Conservation (phyloP, 1,140 invertebrate genomes). For the Hyles vespertilio region DNA sequence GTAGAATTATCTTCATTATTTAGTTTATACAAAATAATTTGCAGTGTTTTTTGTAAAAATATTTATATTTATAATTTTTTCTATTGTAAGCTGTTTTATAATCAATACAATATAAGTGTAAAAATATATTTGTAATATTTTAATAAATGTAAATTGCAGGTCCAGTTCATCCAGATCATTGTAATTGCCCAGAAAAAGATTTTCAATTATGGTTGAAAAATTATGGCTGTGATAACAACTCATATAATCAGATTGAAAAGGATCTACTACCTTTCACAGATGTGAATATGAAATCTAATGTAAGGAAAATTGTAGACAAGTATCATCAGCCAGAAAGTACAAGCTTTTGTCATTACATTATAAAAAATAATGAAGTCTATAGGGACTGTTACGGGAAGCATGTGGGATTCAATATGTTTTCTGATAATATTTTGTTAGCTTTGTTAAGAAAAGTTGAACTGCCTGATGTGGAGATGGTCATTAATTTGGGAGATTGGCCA, state of each 20-base stretch:
- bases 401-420: conserved; percentile 97
- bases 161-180: conserved; percentile 87
- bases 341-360: conserved; percentile 93
- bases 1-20: neutral
- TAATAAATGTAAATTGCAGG: conserved; percentile 64
- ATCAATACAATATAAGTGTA: too few relatives aligned
- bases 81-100: too few relatives aligned
- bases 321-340: conserved; percentile 86
- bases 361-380: conserved; percentile 91
- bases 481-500: conserved; percentile 98
- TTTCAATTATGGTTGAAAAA: conserved; percentile 81
- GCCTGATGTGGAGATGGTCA: conserved; percentile 93
- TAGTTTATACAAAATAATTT: too few relatives aligned
- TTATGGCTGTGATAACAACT: conserved; percentile 79
- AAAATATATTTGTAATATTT: too few relatives aligned
- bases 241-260: conserved; percentile 83
- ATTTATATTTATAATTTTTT: too few relatives aligned
- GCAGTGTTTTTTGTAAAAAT: too few relatives aligned
- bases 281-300: conserved; percentile 84
- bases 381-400: conserved; percentile 94
- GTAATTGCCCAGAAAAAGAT: conserved; percentile 85
- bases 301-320: conserved; percentile 77
- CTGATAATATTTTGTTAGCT: conserved; percentile 91
- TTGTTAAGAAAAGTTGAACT: conserved; percentile 88
- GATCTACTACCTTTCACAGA: conserved; percentile 84